Conservation (phyloP, 1,140 invertebrate genomes). For the Scylla paramamosain region DNA sequence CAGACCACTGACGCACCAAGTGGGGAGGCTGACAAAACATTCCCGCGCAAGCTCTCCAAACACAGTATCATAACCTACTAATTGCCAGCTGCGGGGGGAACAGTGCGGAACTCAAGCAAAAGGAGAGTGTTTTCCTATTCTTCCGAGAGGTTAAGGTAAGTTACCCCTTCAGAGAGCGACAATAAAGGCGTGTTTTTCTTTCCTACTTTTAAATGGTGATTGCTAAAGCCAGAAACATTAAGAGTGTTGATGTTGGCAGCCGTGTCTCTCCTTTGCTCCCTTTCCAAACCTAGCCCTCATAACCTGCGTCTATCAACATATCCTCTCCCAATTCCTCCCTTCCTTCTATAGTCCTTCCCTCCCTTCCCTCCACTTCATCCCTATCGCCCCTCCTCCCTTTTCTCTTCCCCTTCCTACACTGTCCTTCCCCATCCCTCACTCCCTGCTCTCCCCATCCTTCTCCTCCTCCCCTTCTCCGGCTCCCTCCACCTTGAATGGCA, state of each 20-base stretch:
- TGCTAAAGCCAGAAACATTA: not conserved
- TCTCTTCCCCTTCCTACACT: not conserved
- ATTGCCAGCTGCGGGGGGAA: not conserved
- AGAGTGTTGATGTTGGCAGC: not conserved
- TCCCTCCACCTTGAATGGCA: not conserved
- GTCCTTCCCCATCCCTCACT: not conserved
- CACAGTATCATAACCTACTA: not conserved
- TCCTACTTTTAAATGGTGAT: no score
- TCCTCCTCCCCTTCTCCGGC: not conserved
- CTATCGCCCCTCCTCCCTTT: not conserved
- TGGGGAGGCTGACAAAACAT: conserved; percentile 20
- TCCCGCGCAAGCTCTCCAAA: not conserved
- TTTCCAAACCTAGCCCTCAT: not conserved
- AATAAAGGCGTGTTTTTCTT: not conserved
- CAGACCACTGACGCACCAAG: not conserved
- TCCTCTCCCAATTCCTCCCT: no score
- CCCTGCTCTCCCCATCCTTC: not conserved
- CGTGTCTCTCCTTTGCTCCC: not conserved
- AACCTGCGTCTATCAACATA: not conserved
- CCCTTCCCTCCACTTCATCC: not conserved
- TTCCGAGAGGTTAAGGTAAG: not conserved
- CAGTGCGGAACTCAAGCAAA: not conserved
- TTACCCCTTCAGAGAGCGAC: not conserved
- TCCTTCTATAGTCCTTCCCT: not conserved
- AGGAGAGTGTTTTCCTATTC: not conserved